Conservation (phyloP, 30 jellyfish, hydroid and myxozoan genomes). For the Nemopilema nomurai region DNA sequence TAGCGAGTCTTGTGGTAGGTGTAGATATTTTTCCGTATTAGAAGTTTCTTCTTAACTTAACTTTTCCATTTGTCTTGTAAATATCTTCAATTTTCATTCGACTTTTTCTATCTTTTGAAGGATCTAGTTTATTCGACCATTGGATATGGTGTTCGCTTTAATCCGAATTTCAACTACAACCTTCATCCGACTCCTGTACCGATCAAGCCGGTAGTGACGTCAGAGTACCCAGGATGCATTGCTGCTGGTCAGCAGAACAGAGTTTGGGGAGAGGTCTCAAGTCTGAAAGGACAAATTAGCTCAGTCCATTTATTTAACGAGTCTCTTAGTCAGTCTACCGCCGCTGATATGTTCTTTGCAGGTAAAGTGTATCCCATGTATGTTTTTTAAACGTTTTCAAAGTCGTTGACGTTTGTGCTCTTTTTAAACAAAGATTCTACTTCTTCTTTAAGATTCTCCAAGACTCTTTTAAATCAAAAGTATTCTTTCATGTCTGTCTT, state of each 20-base stretch:
- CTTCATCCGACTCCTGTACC: constrained; percentile 69
- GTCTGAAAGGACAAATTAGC: constrained; percentile 82
- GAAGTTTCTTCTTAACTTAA: no score
- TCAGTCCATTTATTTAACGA: constrained; percentile 77
- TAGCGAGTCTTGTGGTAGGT: no score
- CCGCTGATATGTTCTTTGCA: constrained; percentile 33
- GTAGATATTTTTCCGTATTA: no score
- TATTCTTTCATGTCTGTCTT: no score
- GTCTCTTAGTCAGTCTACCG: constrained; percentile 30
- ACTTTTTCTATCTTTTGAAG: constrained; percentile 11
- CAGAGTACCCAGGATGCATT: constrained; percentile 68
- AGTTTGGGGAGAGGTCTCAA: constrained; percentile 78
- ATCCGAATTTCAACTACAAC: constrained; percentile 71
- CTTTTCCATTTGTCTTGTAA: no score
- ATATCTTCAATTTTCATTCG: background rate
- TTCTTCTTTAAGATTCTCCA: no score
- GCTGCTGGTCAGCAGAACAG: constrained; percentile 85
- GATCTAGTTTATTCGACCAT: constrained; percentile 64
- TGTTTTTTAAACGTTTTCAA: background rate
- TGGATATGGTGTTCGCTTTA: constrained; percentile 70
- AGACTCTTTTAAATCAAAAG: no score
- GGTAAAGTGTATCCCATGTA: constrained; percentile 24
- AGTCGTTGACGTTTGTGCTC: background rate
- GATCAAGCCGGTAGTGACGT: constrained; percentile 25
- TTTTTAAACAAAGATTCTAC: no score